A percentile compares a stretch with the other conserved stretches of the same genome.
phyloP scores from a whole-genome alignment of 2,113 vertebrate species.

The Oncorhynchus mykiss region DNA sequence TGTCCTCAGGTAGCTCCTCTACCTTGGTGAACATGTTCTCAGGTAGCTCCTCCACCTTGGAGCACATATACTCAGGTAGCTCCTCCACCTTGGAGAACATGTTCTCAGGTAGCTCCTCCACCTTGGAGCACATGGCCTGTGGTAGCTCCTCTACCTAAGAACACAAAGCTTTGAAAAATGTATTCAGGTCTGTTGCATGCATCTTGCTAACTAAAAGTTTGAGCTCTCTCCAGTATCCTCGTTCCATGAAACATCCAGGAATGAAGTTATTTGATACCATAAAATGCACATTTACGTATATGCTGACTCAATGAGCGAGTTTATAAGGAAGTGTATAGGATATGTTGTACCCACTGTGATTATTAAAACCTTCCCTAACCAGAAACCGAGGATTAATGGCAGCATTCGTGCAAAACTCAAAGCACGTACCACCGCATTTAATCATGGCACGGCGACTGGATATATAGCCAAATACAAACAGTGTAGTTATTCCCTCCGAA shows the following conservation, averaged over 20 bases:
- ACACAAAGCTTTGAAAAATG: slow-evolving; percentile 61
- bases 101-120: slow-evolving; percentile 38
- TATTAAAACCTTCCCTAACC: no score
- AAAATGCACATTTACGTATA: background rate
- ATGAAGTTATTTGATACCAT: background rate
- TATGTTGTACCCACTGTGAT: no score
- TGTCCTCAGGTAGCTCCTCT: slow-evolving; percentile 55
- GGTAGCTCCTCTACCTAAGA: slow-evolving; percentile 50
- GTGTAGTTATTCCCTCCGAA: no score
- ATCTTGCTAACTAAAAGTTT: background rate
- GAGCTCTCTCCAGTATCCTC: background rate
- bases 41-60: slow-evolving; percentile 51
- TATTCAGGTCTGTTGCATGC: slow-evolving; percentile 43
- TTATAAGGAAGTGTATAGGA: no score
- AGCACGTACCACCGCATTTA: no score
- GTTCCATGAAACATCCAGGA: background rate
- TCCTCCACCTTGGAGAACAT: slow-evolving; percentile 60
- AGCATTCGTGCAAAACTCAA: no score
- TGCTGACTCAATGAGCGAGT: no score
- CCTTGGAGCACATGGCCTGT: slow-evolving; percentile 49
- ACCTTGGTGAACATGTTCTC: slow-evolving; percentile 49
- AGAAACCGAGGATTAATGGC: no score
- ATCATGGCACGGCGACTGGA: no score
- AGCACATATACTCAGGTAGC: slow-evolving; percentile 36
- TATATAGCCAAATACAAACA: no score